These are phyloP conservation scores for Lycocorax pyrrhopterus DNA, from an alignment of 2,113 vertebrate species.

Conservation along the genomic window DNA sequence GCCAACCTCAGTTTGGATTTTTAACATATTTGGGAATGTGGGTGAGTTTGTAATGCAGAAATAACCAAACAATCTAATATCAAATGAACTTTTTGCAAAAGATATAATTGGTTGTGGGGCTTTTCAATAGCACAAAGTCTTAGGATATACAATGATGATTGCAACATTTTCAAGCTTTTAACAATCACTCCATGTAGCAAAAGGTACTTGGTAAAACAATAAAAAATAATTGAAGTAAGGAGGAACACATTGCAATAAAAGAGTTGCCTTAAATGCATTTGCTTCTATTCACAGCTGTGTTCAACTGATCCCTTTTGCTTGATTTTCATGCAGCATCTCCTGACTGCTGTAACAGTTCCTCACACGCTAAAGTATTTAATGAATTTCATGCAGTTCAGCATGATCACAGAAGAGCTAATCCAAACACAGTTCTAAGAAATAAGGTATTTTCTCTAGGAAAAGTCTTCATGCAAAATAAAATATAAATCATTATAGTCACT, in stretches of 20 bases:
- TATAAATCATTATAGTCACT: not conserved
- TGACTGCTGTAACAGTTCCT: not conserved
- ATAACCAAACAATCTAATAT: not conserved
- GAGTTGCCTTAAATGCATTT: not conserved
- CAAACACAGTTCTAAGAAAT: not conserved
- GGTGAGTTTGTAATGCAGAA: constrained; percentile 10
- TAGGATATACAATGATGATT: not conserved
- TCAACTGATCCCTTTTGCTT: not conserved
- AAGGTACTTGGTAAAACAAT: not conserved
- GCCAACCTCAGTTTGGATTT: constrained; percentile 44
- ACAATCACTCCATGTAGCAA: not conserved
- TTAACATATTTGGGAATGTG: constrained; percentile 12
- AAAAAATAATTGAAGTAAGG: not conserved
- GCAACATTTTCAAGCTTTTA: not conserved
- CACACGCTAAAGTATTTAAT: not conserved
- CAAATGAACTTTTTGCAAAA: not conserved
- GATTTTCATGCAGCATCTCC: not conserved
- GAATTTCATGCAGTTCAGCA: not conserved
- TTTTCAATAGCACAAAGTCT: not conserved
- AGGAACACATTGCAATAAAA: not conserved
- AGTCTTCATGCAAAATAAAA: not conserved
- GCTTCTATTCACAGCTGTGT: not conserved
- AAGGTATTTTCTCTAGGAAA: not conserved
- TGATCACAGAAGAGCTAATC: not conserved
- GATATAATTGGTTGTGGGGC: not conserved